Percentiles rank a stretch among this genome's conserved stretches.
Conservation (phyloP, 2,113 vertebrate genomes). For the Hypocryptadius cinnamomeus region DNA sequence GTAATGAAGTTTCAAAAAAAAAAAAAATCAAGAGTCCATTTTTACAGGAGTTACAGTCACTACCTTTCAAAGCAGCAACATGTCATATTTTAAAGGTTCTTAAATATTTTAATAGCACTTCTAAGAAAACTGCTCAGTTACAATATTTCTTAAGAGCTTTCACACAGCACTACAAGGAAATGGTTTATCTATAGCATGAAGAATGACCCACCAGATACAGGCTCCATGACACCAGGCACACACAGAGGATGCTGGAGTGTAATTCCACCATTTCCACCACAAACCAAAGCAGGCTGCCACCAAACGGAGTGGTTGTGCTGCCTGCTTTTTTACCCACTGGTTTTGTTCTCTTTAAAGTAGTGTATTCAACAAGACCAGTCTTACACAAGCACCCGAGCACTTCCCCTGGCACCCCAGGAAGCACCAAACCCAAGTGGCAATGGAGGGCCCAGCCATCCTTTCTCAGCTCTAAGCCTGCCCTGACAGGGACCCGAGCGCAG, state of each 20-base stretch:
- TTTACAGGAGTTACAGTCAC: neutral
- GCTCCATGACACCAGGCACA: neutral
- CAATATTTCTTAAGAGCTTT: neutral
- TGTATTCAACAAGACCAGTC: neutral
- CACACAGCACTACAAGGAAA: neutral
- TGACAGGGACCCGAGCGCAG: rapidly evolving
- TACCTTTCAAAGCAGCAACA: neutral
- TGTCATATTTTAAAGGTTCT: neutral
- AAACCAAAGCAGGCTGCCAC: neutral
- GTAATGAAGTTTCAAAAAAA: neutral
- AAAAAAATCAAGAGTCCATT: neutral
- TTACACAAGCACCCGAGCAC: neutral
- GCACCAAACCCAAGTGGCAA: neutral
- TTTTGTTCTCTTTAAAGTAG: neutral
- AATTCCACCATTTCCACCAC: neutral
- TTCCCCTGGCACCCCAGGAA: neutral
- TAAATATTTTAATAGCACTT: neutral
- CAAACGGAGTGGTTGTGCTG: neutral
- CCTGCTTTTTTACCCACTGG: neutral
- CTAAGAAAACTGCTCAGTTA: neutral
- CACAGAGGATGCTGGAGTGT: too few relatives aligned
- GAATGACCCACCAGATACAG: neutral
- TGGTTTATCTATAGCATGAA: neutral
- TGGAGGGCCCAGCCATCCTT: neutral
- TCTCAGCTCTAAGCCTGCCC: neutral